Base-by-base conservation (phyloP, 1,140 invertebrate species). In the Zelostemma sp. region DNA sequence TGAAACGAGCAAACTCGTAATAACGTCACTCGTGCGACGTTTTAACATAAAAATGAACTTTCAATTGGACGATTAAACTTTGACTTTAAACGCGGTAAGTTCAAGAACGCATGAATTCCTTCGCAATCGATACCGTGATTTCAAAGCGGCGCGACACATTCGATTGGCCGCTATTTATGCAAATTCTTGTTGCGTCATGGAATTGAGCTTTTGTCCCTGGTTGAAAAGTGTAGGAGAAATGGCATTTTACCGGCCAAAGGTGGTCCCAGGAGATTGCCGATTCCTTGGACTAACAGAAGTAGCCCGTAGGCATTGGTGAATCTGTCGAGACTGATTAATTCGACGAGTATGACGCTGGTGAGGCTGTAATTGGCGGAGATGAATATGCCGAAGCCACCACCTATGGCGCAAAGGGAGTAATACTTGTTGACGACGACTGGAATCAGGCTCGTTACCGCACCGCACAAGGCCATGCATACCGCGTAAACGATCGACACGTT, bases 291-390 rank as follows among this genome's bases (percentile, higher is more conserved):
- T 1, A 97, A 86, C 49, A 96, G 84, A 28, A 97, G 81, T 56
- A 97, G 85, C 8, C 96, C 95, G 76, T 97, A 97, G 1, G 94
- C 94, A 75, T 94, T 95, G 0, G 95, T 94, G 76, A 98, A 96
- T 74, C 91, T 88, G 68, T 97, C 95, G 18, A 97, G 76, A 3
- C 93, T 91, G 56, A 95, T 93, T 64, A 95, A 84, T 75, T 96
- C 92, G 15, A 96, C 94, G 18, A 96, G 86, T 54, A 96, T 95
- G 65, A 95, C 93, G 66, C 93, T 93, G 6, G 93, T 94, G 1
- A 96, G 86, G 6, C 93, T 93, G 83, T 95, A 95, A 80, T 95
- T 95, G 8, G 94, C 94, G 3, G 93, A 93, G 68, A 96, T 95
- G 73, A 92, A 92, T 61, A 95, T 88, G 9, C 94, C 94, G 85